Evolutionary conservation across 23 tunicate species (phyloP).

Genomic region (Botrylloides violaceus): DNA sequence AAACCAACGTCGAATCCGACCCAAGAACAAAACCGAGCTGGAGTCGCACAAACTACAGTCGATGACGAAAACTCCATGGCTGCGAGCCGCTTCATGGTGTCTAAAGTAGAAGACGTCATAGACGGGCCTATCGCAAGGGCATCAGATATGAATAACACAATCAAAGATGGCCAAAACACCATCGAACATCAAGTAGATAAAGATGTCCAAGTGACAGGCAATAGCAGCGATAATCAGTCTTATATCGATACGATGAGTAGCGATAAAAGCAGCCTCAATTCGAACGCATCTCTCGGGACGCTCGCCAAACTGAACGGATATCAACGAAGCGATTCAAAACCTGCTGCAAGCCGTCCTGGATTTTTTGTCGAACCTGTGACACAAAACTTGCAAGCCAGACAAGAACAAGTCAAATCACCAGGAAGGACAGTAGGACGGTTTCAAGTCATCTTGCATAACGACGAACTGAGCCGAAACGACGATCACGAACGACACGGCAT

Average conservation of each 20-base stretch:
- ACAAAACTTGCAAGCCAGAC: not conserved
- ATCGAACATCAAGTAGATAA: not conserved
- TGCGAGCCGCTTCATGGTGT: conserved; percentile 7
- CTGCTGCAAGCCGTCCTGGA: not conserved
- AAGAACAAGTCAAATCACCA: conserved; percentile 24
- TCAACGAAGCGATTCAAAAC: conserved; percentile 34
- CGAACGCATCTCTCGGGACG: too few relatives aligned
- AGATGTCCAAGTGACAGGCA: not conserved
- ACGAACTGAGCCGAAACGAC: not conserved
- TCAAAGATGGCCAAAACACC: not conserved
- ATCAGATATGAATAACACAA: not conserved
- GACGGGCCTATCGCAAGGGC: not conserved
- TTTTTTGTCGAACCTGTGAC: not conserved
- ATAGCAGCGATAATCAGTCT: conserved; percentile 9
- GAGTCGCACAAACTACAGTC: not conserved
- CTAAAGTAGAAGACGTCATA: conserved; percentile 13
- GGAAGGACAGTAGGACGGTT: conserved; percentile 46
- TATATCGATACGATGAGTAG: conserved; percentile 15
- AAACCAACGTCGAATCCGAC: not conserved
- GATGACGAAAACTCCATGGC: conserved; percentile 1
- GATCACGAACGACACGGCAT: not conserved
- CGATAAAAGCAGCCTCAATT: conserved; percentile 24
- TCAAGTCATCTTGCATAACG: conserved; percentile 28
- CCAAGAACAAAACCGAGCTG: not conserved
- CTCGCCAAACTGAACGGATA: conserved; percentile 4